Percentiles rank a stretch among this genome's conserved stretches.
Conservation (phyloP, 2,797 vertebrate genomes). For the Anguilla marmorata region DNA sequence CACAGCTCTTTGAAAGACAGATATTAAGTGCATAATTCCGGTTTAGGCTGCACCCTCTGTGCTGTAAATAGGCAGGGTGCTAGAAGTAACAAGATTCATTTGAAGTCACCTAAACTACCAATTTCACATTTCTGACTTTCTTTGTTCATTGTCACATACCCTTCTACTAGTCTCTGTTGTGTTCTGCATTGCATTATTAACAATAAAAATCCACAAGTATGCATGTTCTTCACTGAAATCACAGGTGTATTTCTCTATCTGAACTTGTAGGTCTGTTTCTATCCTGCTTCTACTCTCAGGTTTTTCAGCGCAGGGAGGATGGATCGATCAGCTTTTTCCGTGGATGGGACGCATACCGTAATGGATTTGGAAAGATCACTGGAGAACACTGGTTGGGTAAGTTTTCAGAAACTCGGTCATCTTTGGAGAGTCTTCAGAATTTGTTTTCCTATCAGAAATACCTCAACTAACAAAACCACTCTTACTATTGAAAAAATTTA, state of each 20-base stretch:
- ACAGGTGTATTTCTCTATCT: neutral
- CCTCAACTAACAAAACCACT: neutral
- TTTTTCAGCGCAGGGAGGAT: conserved; percentile 87
- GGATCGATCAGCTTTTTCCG: conserved; percentile 90
- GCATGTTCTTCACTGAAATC: neutral
- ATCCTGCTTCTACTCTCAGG: conserved; percentile 63
- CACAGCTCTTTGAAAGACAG: no score
- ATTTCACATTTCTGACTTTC: neutral
- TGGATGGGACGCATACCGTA: conserved; percentile 87
- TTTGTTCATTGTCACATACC: neutral
- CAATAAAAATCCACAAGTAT: neutral
- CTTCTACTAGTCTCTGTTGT: neutral
- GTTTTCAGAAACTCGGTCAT: conserved; percentile 26
- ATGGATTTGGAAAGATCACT: conserved; percentile 87
- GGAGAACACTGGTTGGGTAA: conserved; percentile 94
- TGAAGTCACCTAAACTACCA: neutral
- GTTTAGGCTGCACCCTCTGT: no score
- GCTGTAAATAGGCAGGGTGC: neutral
- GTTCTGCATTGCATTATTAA: neutral
- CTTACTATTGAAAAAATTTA: neutral
- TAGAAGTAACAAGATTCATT: neutral
- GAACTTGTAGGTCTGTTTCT: neutral
- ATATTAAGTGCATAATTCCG: no score
- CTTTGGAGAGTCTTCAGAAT: neutral
- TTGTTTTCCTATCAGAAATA: neutral